Base-by-base conservation (phyloP, 2,888 invertebrate species). In the Drosophila putrida region DNA sequence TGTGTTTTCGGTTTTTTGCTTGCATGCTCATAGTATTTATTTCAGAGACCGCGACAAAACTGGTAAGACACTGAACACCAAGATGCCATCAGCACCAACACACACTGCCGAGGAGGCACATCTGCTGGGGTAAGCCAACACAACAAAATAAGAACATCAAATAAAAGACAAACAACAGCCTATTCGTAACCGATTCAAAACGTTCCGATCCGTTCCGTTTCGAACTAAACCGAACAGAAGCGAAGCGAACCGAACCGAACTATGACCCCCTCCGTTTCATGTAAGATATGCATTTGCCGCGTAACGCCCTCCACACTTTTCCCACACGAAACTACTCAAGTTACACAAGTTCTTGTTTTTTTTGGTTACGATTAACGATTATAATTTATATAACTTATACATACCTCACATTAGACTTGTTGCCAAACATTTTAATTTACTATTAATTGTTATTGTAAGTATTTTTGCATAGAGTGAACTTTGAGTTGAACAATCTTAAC, bases 61-160 rank as follows among this genome's bases (percentile, higher is more conserved):
- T 89, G 92, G 92, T 91, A 92, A 92, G 91, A 90, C 91, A 90
- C 90, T 91, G 89, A 91, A 91, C 90, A 90, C 91, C 88, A 92
- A 92, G 92, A 93, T 93, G 93, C 93, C 93, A 88, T 93, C 93
- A 90, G 93, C 92, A 89, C 93, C 93, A 89, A 90, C 92, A 90
- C 91, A 92, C 83, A 92, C 91, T 90, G 95, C 96, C 92, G 97
- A 97, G 94, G 96, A 97, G 94, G 96, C 96, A 86, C 96, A 97
- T 91, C 95, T 97, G 75, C 94, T 97, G 93, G 96, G 97, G 97
- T 97, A 95, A 96, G 96, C 88, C 49, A 82, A 67, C 33, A 58
- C 31, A 31, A 31, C 28, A 28, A 31, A 6, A 31, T 8, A 49
- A 27, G 10, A 35, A 57, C 31, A 11, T 41, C 20, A 10, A 20